Evolutionary conservation across 2,113 vertebrate species (phyloP), one percentile per base, ranked within the genome.

Genomic region (Mellivora capensis): DNA sequence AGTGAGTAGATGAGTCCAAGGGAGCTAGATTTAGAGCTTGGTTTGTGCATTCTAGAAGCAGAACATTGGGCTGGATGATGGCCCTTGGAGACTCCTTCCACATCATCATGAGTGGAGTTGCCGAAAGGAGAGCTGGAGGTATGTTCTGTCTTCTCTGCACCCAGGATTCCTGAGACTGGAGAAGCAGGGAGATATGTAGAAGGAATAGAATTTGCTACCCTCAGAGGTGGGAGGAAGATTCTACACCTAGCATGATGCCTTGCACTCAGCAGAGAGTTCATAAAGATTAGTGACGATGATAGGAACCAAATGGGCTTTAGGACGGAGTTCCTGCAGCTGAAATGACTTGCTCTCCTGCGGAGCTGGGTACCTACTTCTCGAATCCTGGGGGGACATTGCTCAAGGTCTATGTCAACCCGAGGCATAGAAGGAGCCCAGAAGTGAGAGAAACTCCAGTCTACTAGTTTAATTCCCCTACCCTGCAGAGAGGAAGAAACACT

Each of bases 281-380:
- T 31, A 39, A 80, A 71, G 11, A 25, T 49, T 57, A 29, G 31
- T 59, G 13, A 39, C 12, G 0, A 27, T 3, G 2, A 47, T 7
- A 14, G 31, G 12, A 14, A 54, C 23, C 14, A 18, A 90, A 54
- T 1, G 4, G 23, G 29, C 6, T 37, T 9, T 7, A 5, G 54
- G 29, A 54, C 0, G 2, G 64, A 44, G 37, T 62, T 47, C 0
- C 44, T 39, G 17, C 7, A 64, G 20, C 1, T 23, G 44, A 23
- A 0, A n/a, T 23, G 47, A 37, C 42, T 47, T 39, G 3, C 17
- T 11, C 21, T 49, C 37, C n/a, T 0, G 0, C 6, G 54, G 21
- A 77, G 18, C 71, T 59, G 3, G 44, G 54, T n/a, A 23, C 90
- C 14, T 69, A 21, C 20, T 49, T 83, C 62, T 79, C 29, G 34